phyloP scores from a whole-genome alignment of 2,888 invertebrate genomes.

The Dryocosmus kuriphilus region DNA sequence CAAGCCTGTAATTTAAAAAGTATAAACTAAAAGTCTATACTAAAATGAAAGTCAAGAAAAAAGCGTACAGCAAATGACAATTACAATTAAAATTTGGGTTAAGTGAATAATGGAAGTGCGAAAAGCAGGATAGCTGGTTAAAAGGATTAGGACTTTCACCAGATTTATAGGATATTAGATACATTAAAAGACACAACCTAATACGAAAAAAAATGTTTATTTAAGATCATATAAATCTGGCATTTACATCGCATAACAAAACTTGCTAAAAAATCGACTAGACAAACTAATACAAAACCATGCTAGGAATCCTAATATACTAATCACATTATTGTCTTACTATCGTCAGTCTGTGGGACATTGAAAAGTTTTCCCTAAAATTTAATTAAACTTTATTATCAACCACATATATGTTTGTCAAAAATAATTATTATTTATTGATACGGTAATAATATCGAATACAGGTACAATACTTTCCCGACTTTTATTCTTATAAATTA shows the following conservation, averaged over 20 bases:
- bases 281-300: not conserved
- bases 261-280: constrained; percentile 43
- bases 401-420: not conserved
- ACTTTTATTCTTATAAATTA: not conserved
- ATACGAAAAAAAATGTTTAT: constrained; percentile 67
- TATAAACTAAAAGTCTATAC: too few species aligned
- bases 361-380: not conserved
- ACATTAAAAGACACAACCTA: constrained; percentile 53
- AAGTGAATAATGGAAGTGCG: not conserved
- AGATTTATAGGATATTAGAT: constrained; percentile 74
- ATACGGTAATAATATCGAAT: not conserved
- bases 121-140: constrained; percentile 42
- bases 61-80: not conserved
- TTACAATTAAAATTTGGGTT: not conserved
- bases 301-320: not conserved
- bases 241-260: constrained; percentile 65
- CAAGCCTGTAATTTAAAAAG: not conserved
- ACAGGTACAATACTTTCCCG: too few species aligned
- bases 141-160: constrained; percentile 58
- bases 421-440: not conserved
- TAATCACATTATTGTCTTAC: not conserved
- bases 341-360: not conserved
- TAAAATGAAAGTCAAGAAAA: too few species aligned
- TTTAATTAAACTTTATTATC: not conserved
- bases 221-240: constrained; percentile 75